Conservation (phyloP, 2,888 invertebrate genomes). For the Liodrosophila aerea region DNA sequence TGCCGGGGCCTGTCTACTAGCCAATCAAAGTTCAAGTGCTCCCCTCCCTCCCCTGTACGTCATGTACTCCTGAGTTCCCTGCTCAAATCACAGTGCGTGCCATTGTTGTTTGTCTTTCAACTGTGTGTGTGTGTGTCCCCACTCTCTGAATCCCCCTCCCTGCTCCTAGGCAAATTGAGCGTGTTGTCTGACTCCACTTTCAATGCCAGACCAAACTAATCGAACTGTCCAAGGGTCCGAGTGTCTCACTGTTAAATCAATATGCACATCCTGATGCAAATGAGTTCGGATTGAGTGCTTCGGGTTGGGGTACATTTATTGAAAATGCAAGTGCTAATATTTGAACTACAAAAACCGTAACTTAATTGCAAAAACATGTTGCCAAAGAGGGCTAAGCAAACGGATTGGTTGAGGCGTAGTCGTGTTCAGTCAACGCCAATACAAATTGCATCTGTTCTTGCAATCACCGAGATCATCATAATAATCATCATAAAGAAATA, state of each 20-base stretch:
- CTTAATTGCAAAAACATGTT: constrained; percentile 68
- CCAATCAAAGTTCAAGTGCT: constrained; percentile 68
- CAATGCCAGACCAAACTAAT: constrained; percentile 53
- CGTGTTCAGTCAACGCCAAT: no score
- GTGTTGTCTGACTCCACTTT: constrained; percentile 42
- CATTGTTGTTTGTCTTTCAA: constrained; percentile 71
- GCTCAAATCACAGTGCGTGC: constrained; percentile 68
- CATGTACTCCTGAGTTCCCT: constrained; percentile 33
- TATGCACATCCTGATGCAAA: constrained; percentile 53
- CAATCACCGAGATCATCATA: no score
- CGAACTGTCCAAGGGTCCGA: constrained; percentile 33
- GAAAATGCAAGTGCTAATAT: constrained; percentile 71
- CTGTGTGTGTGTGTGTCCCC: constrained; percentile 14
- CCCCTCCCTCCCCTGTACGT: constrained; percentile 9
- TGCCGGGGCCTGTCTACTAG: constrained; percentile 48
- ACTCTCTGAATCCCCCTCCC: not conserved
- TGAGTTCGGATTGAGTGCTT: constrained; percentile 41
- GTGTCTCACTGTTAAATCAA: constrained; percentile 17
- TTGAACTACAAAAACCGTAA: constrained; percentile 64
- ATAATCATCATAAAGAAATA: no score
- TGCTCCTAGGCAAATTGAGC: constrained; percentile 59
- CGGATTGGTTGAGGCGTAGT: no score
- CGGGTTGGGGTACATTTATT: constrained; percentile 58
- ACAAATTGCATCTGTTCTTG: no score
- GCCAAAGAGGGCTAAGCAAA: not conserved